A percentile compares a stretch with the other conserved stretches of the same genome.
Conservation (phyloP, 2,113 vertebrate species). For the Athene noctua region DNA sequence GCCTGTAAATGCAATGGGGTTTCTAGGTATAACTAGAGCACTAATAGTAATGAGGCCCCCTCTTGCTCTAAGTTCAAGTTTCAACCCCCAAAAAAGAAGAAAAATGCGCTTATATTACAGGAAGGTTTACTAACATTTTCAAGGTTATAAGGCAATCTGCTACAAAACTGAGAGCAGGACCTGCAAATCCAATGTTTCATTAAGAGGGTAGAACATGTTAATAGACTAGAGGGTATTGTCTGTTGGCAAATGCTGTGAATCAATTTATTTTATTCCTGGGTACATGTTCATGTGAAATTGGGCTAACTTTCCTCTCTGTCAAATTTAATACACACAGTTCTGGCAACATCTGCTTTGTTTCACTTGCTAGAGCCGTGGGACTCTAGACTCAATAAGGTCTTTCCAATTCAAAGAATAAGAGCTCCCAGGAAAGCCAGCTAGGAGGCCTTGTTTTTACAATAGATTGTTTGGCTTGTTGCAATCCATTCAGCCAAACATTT, state of each 20-base stretch:
- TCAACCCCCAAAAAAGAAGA: neutral
- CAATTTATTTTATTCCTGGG: neutral
- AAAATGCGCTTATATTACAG: accelerated
- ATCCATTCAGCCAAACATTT: neutral
- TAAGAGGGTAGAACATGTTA: neutral
- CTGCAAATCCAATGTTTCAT: neutral
- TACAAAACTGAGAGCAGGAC: neutral
- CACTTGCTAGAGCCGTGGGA: neutral
- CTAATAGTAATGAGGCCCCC: neutral
- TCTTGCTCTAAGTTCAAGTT: neutral
- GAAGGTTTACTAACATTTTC: neutral
- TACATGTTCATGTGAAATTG: neutral
- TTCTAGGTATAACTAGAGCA: neutral
- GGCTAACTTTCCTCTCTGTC: neutral
- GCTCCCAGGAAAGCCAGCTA: neutral
- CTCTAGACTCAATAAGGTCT: neutral
- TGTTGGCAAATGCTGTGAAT: neutral
- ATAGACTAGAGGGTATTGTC: neutral
- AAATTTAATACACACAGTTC: neutral
- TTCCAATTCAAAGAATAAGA: constrained; percentile 30
- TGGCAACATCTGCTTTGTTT: constrained; percentile 12
- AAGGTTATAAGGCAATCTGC: neutral
- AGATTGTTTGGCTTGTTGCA: neutral
- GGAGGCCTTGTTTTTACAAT: neutral
- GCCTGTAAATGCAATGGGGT: neutral